phyloP scores from a whole-genome alignment of 2,113 vertebrate species.

The Nothocercus julius region DNA sequence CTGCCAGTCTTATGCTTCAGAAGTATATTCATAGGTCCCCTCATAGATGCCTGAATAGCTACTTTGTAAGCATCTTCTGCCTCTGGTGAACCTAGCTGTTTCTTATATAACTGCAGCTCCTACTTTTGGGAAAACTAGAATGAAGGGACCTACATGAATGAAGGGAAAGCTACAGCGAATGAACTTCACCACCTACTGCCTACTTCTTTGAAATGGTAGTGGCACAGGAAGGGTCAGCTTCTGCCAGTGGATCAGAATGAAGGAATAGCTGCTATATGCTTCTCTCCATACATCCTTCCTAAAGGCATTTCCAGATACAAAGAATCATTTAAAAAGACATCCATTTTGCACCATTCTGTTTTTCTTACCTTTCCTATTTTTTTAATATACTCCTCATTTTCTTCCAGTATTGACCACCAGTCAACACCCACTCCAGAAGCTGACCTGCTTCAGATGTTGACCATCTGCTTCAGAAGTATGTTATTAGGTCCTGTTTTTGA shows the following conservation, averaged over 20 bases:
- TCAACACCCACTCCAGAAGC: no score
- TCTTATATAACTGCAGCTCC: background rate
- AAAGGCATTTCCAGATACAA: background rate
- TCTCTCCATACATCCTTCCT: background rate
- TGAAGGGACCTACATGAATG: no score
- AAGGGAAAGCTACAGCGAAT: background rate
- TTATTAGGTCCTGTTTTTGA: background rate
- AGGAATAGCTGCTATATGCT: background rate
- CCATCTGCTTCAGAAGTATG: background rate
- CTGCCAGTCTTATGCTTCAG: background rate
- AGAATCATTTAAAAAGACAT: background rate
- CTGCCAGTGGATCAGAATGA: background rate
- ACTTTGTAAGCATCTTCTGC: background rate
- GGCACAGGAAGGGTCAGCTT: background rate
- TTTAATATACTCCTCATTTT: background rate
- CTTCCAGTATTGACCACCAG: background rate
- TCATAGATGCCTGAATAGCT: background rate
- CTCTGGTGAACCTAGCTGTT: background rate
- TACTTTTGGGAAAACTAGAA: background rate
- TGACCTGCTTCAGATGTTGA: background rate
- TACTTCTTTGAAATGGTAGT: background rate
- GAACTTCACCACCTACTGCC: fast-evolving
- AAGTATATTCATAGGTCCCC: background rate
- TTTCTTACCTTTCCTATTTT: background rate
- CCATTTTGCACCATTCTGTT: background rate